These are phyloP conservation scores for Tokudaia muenninki DNA, from an alignment of 2,797 vertebrate genomes.

Conservation along the genomic window DNA sequence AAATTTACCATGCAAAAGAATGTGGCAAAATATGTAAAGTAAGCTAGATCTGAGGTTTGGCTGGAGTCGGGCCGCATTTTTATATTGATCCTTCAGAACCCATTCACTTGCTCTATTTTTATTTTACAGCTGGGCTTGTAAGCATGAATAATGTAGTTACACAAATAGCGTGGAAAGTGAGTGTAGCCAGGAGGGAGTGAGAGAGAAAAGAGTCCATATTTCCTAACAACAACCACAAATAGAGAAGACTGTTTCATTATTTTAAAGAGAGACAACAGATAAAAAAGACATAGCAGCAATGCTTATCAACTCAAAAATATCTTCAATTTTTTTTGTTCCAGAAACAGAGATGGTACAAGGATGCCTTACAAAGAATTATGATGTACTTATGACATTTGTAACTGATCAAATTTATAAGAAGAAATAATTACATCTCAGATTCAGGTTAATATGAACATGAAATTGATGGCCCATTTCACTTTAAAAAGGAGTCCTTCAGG, in stretches of 20 bases:
- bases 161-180: constrained; percentile 81
- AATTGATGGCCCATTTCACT: neutral
- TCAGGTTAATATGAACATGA: constrained; percentile 25
- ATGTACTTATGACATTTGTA: constrained; percentile 21
- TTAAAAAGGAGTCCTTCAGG: neutral
- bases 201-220: constrained; percentile 74
- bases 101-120: constrained; percentile 83
- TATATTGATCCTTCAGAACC: constrained; percentile 81
- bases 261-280: constrained; percentile 78
- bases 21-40: constrained; percentile 54
- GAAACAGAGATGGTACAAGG: constrained; percentile 48
- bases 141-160: constrained; percentile 84
- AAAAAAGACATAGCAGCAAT: constrained; percentile 64
- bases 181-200: constrained; percentile 78
- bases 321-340: constrained; percentile 20
- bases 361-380: neutral
- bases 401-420: constrained; percentile 58
- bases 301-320: constrained; percentile 36
- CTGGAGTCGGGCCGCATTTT: constrained; percentile 81
- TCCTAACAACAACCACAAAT: constrained; percentile 79
- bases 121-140: constrained; percentile 84
- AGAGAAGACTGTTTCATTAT: constrained; percentile 73
- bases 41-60: constrained; percentile 75
- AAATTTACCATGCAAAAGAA: constrained; percentile 64
- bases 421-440: constrained; percentile 61